A percentile compares a stretch with the other conserved stretches of the same genome.
Evolutionary conservation across 2,888 invertebrate species (phyloP).

Genomic region (Himalopsyche kuldschensis): DNA sequence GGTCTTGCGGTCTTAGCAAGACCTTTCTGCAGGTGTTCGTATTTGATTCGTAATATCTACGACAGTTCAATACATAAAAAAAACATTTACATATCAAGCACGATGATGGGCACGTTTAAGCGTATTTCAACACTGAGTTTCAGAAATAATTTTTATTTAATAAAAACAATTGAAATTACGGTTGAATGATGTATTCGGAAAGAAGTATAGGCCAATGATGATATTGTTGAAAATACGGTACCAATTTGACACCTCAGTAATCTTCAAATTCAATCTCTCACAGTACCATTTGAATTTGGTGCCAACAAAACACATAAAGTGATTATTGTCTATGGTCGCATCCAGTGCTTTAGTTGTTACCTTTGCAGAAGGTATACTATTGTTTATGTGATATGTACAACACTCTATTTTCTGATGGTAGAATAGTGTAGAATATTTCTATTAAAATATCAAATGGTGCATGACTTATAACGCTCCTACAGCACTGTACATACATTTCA

Average conservation of each 20-base stretch:
- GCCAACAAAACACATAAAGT: too few species aligned
- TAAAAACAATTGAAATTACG: slow-evolving; percentile 21
- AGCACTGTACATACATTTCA: too few species aligned
- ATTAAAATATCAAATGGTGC: too few species aligned
- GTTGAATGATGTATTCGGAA: not conserved
- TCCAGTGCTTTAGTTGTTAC: too few species aligned
- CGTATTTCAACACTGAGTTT: not conserved
- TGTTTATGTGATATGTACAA: too few species aligned
- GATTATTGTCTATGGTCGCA: too few species aligned
- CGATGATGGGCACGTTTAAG: not conserved
- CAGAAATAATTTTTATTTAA: slow-evolving; percentile 17
- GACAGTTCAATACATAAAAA: not conserved
- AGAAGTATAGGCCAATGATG: not conserved
- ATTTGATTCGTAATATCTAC: not conserved
- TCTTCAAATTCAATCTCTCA: not conserved
- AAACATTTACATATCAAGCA: not conserved
- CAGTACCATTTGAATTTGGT: not conserved
- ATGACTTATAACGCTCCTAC: too few species aligned
- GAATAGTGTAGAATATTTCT: too few species aligned
- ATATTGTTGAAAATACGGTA: not conserved
- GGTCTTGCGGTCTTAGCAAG: slow-evolving; percentile 18
- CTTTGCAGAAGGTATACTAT: too few species aligned
- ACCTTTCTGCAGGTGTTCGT: slow-evolving; percentile 4
- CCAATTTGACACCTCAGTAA: not conserved
- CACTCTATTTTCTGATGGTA: too few species aligned